phyloP scores from a whole-genome alignment of 2,797 vertebrate species.

The Neoniphon sammara region DNA sequence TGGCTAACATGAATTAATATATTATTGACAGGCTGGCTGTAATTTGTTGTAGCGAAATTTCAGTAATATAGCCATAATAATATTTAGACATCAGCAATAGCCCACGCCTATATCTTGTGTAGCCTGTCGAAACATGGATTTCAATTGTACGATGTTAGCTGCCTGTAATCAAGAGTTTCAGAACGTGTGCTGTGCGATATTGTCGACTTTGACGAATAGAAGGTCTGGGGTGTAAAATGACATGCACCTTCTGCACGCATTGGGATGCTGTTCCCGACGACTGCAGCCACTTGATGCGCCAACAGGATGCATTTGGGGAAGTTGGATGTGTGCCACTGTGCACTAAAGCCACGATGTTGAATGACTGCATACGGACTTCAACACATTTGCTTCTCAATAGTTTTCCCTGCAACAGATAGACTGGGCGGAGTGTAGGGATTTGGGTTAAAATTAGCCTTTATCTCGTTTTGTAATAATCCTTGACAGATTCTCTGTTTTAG shows the following conservation, averaged over 20 bases:
- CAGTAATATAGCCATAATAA: not conserved
- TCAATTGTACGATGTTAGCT: not conserved
- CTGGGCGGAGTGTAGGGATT: not conserved
- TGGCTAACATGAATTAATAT: not conserved
- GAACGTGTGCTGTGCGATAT: not conserved
- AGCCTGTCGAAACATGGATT: not conserved
- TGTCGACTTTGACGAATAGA: conserved; percentile 23
- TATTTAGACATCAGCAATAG: not conserved
- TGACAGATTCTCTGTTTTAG: conserved; percentile 13
- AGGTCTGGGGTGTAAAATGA: conserved; percentile 33
- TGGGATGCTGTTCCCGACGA: conserved; percentile 59
- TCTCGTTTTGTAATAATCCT: conserved; percentile 31
- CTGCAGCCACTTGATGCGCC: conserved; percentile 82
- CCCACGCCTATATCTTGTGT: conserved; percentile 12
- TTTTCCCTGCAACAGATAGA: conserved; percentile 4
- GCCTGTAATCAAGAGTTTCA: not conserved
- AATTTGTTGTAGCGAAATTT: conserved; percentile 10
- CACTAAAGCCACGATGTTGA: conserved; percentile 53
- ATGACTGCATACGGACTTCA: conserved; percentile 39
- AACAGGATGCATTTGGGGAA: conserved; percentile 71
- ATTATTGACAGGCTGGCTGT: not conserved
- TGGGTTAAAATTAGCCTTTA: not conserved
- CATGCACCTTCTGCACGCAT: conserved; percentile 35
- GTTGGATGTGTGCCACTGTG: conserved; percentile 74
- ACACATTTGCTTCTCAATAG: conserved; percentile 14